Conservation (phyloP, 2,797 vertebrate genomes). For the Pseudopleuronectes americanus region DNA sequence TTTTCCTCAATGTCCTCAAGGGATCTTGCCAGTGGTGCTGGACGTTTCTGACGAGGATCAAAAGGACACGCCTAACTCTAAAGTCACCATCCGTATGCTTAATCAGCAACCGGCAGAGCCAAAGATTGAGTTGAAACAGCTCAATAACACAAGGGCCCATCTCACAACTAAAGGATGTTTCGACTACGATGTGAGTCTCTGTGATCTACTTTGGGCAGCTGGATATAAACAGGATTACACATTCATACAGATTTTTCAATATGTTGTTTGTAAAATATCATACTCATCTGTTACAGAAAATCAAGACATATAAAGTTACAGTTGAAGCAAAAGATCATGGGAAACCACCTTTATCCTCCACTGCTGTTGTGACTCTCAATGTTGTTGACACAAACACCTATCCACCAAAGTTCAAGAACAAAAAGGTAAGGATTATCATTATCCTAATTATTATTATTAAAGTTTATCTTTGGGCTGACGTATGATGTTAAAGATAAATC, state of each 20-base stretch:
- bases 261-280: neutral
- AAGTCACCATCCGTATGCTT: conserved; percentile 72
- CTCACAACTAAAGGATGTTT: conserved; percentile 83
- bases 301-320: conserved; percentile 70
- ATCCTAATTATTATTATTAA: neutral
- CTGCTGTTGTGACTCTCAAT: conserved; percentile 64
- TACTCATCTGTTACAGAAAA: conserved; percentile 71
- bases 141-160: conserved; percentile 8
- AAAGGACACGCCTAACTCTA: conserved; percentile 75
- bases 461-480: neutral
- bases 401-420: conserved; percentile 75
- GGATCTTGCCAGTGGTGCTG: conserved; percentile 56
- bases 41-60: conserved; percentile 78
- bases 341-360: conserved; percentile 70
- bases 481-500: neutral
- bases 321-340: conserved; percentile 82
- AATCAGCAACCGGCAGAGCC: conserved; percentile 77
- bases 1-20: conserved; percentile 47
- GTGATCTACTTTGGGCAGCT: neutral
- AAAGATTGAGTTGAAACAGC: conserved; percentile 51
- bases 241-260: neutral
- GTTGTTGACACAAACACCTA: conserved; percentile 85
- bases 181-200: conserved; percentile 83
- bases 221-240: neutral
- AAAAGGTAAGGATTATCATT: conserved; percentile 51